A percentile compares a stretch with the other conserved stretches of the same genome.
These are phyloP conservation scores for Drosophila affinis DNA, from an alignment of 2,888 invertebrate species.

Conservation along the genomic window DNA sequence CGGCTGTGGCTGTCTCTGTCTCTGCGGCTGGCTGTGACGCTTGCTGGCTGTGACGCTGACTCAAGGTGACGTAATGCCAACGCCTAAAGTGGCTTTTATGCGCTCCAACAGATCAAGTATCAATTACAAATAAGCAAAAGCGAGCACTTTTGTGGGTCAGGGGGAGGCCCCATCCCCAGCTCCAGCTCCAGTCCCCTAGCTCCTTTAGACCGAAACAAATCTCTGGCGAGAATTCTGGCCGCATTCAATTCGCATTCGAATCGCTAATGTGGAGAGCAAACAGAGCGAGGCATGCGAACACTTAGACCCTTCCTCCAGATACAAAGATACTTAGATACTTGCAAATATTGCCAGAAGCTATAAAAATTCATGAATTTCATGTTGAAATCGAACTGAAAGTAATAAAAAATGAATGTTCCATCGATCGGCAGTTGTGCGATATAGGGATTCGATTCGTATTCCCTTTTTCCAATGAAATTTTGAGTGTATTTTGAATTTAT, in stretches of 20 bases:
- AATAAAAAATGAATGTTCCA: too few relatives aligned
- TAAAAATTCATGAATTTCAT: too few relatives aligned
- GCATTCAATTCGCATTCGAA: constrained; percentile 8
- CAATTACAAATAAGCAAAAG: constrained; percentile 67
- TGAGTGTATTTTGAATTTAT: too few relatives aligned
- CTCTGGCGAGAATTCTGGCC: constrained; percentile 40
- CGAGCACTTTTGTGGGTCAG: constrained; percentile 35
- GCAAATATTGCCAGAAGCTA: not conserved
- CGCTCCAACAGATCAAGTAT: constrained; percentile 75
- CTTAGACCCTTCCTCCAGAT: constrained; percentile 17
- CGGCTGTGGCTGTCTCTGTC: constrained; percentile 25
- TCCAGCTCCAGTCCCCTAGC: not conserved
- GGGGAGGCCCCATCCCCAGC: constrained; percentile 31
- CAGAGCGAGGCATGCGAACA: constrained; percentile 25
- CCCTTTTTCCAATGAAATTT: too few relatives aligned
- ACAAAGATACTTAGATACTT: constrained; percentile 13
- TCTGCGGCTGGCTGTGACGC: constrained; percentile 30
- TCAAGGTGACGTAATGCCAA: constrained; percentile 75
- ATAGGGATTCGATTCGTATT: not conserved
- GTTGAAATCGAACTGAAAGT: constrained; percentile 36
- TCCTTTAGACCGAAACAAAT: constrained; percentile 19
- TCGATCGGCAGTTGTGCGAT: too few relatives aligned
- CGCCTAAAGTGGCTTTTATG: constrained; percentile 75
- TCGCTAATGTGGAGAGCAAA: constrained; percentile 27
- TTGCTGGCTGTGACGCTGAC: constrained; percentile 41